Base-by-base conservation (phyloP, 2,113 vertebrate species). In the Myrmecobius fasciatus region DNA sequence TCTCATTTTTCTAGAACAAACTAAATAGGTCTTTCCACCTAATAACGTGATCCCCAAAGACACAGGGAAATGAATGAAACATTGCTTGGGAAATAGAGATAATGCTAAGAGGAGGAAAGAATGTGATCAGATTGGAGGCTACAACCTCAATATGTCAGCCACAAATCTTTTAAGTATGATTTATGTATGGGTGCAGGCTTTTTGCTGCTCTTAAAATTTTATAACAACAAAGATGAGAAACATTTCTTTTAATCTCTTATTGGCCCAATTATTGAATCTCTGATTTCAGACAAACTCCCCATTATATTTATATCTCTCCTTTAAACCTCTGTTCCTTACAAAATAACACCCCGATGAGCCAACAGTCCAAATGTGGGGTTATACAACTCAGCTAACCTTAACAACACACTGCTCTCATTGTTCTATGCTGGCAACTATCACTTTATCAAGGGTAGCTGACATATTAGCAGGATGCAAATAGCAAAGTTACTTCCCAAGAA, bases 21-120 rank as follows among this genome's bases (percentile, higher is more conserved):
- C 49, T 92, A 92, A 96, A 67, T 26, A 53, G 17, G 2, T 93
- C 91, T 93, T 94, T 90, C 52, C 95, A 91, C 52, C 92, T 60
- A 51, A n/a, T 22, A 93, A 75, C 12, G 1, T 9, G 31, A 14
- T 49, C 24, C 31, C 10, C 7, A n/a, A 25, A 51, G 28, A 89
- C 93, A 91, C 28, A 95, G 93, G 89, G 31, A 97, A 96, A 96
- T 91, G 53, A 93, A 91, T 56, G 26, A 94, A 94, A 95, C 93
- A 89, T 89, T 93, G 89, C 43, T 95, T 92, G 43, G 53, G 49
- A 92, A 89, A 96, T 2, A 92, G 36, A 90, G 89, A 93, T 91
- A 48, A 8, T 93, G 54, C 26, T 83, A 67, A 49, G 56, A 75
- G 20, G 90, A 22, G 36, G 51, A 95, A 96, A 83, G 20, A 94